Evolutionary conservation across 2,888 invertebrate species (phyloP), one percentile per base, ranked within the genome.

Genomic region (Sminthurides aquaticus): DNA sequence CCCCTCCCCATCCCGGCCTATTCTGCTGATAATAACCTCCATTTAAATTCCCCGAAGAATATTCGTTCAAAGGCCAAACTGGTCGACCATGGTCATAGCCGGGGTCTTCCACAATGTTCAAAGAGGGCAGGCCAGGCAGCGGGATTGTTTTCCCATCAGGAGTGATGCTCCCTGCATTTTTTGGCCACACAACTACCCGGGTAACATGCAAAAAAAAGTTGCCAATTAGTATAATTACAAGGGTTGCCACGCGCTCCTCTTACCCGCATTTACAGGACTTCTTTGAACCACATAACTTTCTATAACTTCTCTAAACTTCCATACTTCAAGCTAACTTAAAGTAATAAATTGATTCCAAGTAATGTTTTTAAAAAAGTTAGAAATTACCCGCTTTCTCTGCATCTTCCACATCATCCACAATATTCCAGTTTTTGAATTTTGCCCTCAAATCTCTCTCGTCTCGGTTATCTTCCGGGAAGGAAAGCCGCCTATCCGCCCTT

Each of bases 1-100:
- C n/a, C n/a, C n/a, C n/a, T n/a, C n/a, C n/a, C n/a, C n/a, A n/a
- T n/a, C n/a, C n/a, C n/a, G n/a, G n/a, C n/a, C n/a, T n/a, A n/a
- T n/a, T n/a, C n/a, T n/a, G n/a, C n/a, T n/a, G n/a, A n/a, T n/a
- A n/a, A n/a, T n/a, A n/a, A n/a, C n/a, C n/a, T 34, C 8, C 8
- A 34, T 34, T 34, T 15, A 34, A 34, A n/a, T 62, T 56, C 18
- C 20, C 22, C n/a, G n/a, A n/a, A 27, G 57, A 57, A 20, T 64
- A 64, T 58, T 64, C 64, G 20, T 49, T 64, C 22, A 64, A 22
- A 18, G 64, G 64, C 64, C 64, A 64, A 2, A 15, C 54, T 3
- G 64, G 64, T n/a, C 58, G n/a, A 24, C 49, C 54, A 22, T 64
- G 64, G 28, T 57, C 20, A 28, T 58, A 64, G 5, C 64, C 64